phyloP scores from a whole-genome alignment of 2,888 invertebrate species.

The Norana najaformis region DNA sequence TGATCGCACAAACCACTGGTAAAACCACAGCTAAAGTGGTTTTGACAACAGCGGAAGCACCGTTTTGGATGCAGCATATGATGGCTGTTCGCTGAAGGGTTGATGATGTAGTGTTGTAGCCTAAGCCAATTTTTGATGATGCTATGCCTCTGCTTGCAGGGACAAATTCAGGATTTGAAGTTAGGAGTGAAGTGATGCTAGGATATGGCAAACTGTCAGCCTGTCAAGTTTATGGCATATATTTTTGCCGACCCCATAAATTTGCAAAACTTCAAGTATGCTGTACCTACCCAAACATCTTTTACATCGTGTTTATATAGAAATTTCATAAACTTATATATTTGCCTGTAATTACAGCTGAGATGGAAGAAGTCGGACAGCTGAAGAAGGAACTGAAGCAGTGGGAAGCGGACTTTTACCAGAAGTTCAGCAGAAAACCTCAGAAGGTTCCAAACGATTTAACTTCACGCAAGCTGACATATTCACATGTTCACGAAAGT shows the following conservation, averaged over 20 bases:
- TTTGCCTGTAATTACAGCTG: neutral
- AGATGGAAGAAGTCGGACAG: slow-evolving; percentile 23
- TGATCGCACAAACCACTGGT: no score
- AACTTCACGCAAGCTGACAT: neutral
- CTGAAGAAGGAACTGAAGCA: slow-evolving; percentile 35
- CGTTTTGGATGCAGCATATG: no score
- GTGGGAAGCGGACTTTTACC: slow-evolving; percentile 38
- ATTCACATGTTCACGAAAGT: neutral
- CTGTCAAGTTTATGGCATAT: neutral
- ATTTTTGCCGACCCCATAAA: neutral
- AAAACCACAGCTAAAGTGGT: no score
- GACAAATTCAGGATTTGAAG: no score
- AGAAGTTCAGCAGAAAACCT: slow-evolving; percentile 36
- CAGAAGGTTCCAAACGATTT: slow-evolving; percentile 30
- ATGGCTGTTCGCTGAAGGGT: no score
- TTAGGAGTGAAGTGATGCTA: neutral
- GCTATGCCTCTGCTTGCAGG: no score
- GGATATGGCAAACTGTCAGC: neutral
- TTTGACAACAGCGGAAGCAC: no score
- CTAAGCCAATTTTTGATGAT: neutral
- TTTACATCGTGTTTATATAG: neutral
- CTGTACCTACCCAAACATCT: neutral
- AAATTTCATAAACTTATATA: neutral
- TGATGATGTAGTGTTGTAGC: no score
- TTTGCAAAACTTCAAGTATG: neutral